These are phyloP conservation scores for Vulpes vulpes DNA, from an alignment of 2,113 vertebrate species.

Conservation along the genomic window DNA sequence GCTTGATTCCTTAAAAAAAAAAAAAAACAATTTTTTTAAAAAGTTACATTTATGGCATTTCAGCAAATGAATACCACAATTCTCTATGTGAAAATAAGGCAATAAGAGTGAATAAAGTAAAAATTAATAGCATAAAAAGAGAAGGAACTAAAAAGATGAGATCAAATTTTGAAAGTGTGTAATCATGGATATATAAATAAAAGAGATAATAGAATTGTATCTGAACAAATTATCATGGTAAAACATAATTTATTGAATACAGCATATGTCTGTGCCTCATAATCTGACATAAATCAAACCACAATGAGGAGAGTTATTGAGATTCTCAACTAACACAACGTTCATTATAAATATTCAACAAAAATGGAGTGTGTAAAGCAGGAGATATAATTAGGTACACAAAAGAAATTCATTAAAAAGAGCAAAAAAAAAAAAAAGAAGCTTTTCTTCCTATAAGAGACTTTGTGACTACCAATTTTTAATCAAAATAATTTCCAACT, in stretches of 20 bases:
- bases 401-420: slow-evolving; percentile 53
- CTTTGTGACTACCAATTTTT: neutral
- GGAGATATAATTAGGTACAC: neutral
- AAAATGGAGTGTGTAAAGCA: slow-evolving; percentile 35
- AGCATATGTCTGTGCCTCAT: neutral
- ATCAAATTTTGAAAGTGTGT: neutral
- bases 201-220: neutral
- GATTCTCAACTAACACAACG: slow-evolving; percentile 38
- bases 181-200: slow-evolving; percentile 9
- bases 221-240: slow-evolving; percentile 56
- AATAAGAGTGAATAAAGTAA: neutral
- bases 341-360: slow-evolving; percentile 60
- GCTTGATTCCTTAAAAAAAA: neutral
- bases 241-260: slow-evolving; percentile 63
- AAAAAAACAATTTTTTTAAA: neutral
- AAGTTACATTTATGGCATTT: neutral
- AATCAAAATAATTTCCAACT: neutral
- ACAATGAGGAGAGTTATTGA: slow-evolving; percentile 54
- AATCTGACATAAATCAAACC: slow-evolving; percentile 58
- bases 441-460: neutral
- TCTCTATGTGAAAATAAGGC: neutral
- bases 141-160: slow-evolving; percentile 35
- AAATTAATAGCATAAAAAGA: slow-evolving; percentile 15
- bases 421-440: neutral
- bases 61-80: neutral